These are phyloP conservation scores for Andricus curvator DNA, from an alignment of 2,888 invertebrate genomes.

Conservation along the genomic window DNA sequence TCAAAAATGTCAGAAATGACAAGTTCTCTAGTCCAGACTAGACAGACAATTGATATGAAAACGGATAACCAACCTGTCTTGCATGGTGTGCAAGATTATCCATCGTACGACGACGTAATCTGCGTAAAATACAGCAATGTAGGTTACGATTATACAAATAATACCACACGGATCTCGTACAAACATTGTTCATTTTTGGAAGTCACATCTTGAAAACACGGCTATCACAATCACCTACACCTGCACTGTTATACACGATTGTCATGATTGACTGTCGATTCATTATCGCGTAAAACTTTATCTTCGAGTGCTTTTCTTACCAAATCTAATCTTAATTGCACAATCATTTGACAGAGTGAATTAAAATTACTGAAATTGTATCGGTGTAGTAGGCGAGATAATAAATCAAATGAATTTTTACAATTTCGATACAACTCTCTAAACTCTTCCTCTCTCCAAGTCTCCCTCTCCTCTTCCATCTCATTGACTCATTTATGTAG, in stretches of 20 bases:
- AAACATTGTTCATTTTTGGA: conserved; percentile 80
- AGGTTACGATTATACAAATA: conserved; percentile 89
- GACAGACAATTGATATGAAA: not conserved
- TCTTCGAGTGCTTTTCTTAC: not conserved
- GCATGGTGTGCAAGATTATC: conserved; percentile 90
- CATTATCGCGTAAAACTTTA: conserved; percentile 4
- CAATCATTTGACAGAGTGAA: not conserved
- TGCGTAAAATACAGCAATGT: conserved; percentile 89
- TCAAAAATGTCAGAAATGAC: conserved; percentile 11
- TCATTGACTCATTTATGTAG: too few relatives aligned
- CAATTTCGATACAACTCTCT: not conserved
- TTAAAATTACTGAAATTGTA: not conserved
- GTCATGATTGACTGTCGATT: conserved; percentile 16
- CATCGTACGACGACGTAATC: conserved; percentile 92
- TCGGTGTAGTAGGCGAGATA: not conserved
- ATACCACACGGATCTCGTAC: conserved; percentile 92
- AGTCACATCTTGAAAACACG: conserved; percentile 46
- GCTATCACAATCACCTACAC: not conserved
- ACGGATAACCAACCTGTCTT: conserved; percentile 83
- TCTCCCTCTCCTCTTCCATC: not conserved
- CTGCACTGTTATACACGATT: not conserved
- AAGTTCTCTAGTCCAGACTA: not conserved
- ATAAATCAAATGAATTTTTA: not conserved
- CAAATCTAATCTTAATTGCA: not conserved
- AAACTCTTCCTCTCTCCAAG: not conserved